phyloP scores from a whole-genome alignment of 2,113 vertebrate genomes.

The Vombatus ursinus region DNA sequence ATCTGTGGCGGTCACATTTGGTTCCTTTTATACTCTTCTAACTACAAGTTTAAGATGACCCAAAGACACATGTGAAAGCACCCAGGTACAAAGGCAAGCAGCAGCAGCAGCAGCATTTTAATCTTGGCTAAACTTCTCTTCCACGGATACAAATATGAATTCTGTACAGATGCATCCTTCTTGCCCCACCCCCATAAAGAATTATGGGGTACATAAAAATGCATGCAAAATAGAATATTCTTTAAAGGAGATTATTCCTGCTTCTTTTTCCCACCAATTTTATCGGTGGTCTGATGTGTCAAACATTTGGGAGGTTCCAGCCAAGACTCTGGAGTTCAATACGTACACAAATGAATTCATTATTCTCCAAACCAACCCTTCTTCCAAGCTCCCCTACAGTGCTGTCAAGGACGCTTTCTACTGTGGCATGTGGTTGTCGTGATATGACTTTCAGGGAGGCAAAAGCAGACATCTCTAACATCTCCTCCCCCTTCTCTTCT shows the following conservation, averaged over 20 bases:
- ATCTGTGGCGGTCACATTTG: background rate
- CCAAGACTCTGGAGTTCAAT: no score
- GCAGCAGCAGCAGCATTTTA: background rate
- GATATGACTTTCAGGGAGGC: background rate
- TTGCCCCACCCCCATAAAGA: background rate
- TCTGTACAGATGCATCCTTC: background rate
- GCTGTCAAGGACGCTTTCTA: no score
- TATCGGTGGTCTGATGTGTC: no score
- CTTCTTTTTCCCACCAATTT: no score
- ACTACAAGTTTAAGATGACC: background rate
- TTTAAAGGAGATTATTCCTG: no score
- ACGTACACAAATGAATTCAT: no score
- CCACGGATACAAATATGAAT: background rate
- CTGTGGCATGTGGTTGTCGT: no score
- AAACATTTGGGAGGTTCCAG: no score
- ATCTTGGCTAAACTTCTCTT: background rate
- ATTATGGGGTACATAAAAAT: background rate
- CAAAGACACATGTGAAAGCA: background rate
- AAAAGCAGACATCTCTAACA: background rate
- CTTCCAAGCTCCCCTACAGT: no score
- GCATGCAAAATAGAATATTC: background rate
- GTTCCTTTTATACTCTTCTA: background rate
- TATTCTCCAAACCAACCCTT: no score
- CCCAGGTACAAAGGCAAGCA: background rate
- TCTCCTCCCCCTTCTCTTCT: background rate